Percentiles rank a stretch among this genome's conserved stretches.
Conservation (phyloP, 2,888 invertebrate species). For the Linnaemya vulpina region DNA sequence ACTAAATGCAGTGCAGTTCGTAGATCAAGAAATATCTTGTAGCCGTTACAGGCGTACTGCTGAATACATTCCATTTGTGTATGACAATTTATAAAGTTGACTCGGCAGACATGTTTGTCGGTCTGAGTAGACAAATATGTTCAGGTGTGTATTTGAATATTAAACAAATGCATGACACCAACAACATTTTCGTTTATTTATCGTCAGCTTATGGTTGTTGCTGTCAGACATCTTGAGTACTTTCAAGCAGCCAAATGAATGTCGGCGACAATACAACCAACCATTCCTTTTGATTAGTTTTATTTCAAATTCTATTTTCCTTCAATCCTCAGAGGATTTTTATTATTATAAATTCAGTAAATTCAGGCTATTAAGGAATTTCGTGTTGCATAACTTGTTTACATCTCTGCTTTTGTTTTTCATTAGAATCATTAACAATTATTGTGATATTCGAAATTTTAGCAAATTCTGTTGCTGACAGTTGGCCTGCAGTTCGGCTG, state of each 20-base stretch:
- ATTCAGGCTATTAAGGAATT: background rate
- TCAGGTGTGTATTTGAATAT: background rate
- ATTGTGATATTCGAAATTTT: constrained; percentile 43
- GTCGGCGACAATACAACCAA: background rate
- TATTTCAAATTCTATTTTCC: constrained; percentile 5
- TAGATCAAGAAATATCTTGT: constrained; percentile 41
- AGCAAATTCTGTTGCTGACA: constrained; percentile 13
- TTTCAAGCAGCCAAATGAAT: background rate
- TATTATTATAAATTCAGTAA: background rate
- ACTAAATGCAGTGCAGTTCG: constrained; percentile 22
- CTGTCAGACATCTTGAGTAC: constrained; percentile 59
- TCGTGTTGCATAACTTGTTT: background rate
- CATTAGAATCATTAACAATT: constrained; percentile 26
- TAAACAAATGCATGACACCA: constrained; percentile 25
- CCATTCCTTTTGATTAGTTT: constrained; percentile 17
- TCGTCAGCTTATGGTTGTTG: constrained; percentile 54
- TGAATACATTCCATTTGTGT: constrained; percentile 22
- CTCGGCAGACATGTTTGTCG: background rate
- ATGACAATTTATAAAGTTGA: constrained; percentile 43
- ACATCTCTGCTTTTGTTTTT: constrained; percentile 15
- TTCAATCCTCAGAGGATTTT: background rate
- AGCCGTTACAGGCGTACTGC: background rate
- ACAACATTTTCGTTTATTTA: constrained; percentile 6
- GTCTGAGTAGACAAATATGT: background rate
- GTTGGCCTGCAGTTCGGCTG: constrained; percentile 17